These are phyloP conservation scores for Solenodon paradoxus DNA, from an alignment of 2,113 vertebrate genomes.

Conservation along the genomic window DNA sequence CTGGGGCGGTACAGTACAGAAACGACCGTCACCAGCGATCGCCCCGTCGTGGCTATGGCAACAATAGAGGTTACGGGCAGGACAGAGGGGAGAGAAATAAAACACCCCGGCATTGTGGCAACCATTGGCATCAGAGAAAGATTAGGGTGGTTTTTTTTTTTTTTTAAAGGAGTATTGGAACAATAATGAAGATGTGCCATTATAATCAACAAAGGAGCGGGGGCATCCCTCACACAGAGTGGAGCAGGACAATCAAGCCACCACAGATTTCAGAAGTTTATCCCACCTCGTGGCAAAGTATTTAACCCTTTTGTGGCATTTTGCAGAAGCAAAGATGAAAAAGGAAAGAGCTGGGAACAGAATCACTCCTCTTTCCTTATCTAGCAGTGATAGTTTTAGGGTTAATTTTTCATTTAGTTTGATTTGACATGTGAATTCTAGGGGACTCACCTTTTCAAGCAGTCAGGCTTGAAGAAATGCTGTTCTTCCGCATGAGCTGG, in stretches of 20 bases:
- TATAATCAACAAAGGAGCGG: constrained; percentile 82
- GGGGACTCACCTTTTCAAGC: not conserved
- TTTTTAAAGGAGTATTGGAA: constrained; percentile 80
- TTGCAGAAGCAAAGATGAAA: not conserved
- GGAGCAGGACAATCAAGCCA: constrained; percentile 80
- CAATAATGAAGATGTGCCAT: constrained; percentile 87
- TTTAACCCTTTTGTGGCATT: constrained; percentile 82
- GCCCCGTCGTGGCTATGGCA: constrained; percentile 83
- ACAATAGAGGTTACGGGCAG: constrained; percentile 82
- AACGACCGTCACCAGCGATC: constrained; percentile 79
- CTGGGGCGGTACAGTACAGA: constrained; percentile 85
- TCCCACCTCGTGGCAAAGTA: constrained; percentile 77
- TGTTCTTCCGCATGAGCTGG: not conserved
- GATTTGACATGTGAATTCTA: not conserved
- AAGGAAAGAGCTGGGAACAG: not conserved
- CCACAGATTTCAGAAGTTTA: constrained; percentile 78
- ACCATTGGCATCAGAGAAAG: constrained; percentile 82
- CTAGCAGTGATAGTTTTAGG: not conserved
- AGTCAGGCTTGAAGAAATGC: fast-evolving
- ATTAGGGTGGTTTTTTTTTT: constrained; percentile 76
- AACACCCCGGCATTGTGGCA: constrained; percentile 78
- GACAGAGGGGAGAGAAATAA: constrained; percentile 79
- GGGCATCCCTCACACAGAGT: constrained; percentile 80
- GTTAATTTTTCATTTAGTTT: not conserved
- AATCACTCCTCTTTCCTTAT: not conserved